Conservation (phyloP, 2,888 invertebrate genomes). For the Protonemura montana region DNA sequence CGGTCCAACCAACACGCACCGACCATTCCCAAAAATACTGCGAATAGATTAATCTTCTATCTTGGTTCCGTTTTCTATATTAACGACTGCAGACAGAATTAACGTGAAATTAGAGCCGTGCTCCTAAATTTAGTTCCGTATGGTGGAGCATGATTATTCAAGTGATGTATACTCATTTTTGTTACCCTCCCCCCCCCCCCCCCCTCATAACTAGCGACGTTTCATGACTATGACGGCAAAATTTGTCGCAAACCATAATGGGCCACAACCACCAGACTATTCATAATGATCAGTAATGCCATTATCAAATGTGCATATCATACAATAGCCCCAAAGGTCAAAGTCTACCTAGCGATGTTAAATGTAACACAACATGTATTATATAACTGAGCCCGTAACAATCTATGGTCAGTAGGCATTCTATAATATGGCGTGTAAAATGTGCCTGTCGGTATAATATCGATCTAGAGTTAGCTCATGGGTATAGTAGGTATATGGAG, state of each 20-base stretch:
- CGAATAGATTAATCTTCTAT: too few species aligned
- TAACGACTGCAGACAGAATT: too few species aligned
- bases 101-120: too few species aligned
- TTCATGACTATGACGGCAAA: too few species aligned
- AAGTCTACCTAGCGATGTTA: background rate
- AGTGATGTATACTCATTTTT: too few species aligned
- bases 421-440: background rate
- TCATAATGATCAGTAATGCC: background rate
- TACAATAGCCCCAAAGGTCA: background rate
- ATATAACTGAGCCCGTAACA: background rate
- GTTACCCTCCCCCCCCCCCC: too few species aligned
- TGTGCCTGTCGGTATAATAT: background rate
- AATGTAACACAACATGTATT: background rate
- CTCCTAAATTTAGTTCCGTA: too few species aligned
- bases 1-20: too few species aligned
- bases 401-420: background rate
- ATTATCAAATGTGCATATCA: background rate
- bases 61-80: too few species aligned
- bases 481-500: background rate
- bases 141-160: too few species aligned
- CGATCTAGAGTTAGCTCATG: background rate
- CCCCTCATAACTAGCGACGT: too few species aligned
- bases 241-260: background rate
- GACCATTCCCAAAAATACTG: too few species aligned
- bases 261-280: background rate